Conservation (phyloP, 2,888 invertebrate species). For the Idaea biselata region DNA sequence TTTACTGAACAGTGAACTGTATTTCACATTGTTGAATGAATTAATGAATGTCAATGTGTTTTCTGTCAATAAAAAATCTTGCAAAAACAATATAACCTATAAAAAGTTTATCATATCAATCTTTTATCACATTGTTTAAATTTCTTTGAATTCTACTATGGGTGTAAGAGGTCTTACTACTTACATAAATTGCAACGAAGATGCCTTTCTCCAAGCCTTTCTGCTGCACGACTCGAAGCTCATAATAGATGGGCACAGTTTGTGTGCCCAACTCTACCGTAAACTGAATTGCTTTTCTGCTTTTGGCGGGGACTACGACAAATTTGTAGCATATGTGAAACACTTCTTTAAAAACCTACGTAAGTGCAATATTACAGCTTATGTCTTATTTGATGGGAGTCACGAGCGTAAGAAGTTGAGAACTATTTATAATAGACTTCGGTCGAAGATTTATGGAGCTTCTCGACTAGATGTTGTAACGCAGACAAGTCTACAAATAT, state of each 20-base stretch:
- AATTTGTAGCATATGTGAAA: slow-evolving; percentile 82
- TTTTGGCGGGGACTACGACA: slow-evolving; percentile 93
- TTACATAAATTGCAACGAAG: slow-evolving; percentile 84
- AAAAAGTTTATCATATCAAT: no score
- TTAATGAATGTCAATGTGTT: no score
- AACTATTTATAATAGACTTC: slow-evolving; percentile 82
- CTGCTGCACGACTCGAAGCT: slow-evolving; percentile 85
- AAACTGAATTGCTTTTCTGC: slow-evolving; percentile 82
- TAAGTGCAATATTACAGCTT: slow-evolving; percentile 85
- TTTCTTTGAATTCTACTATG: slow-evolving; percentile 65
- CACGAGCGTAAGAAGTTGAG: slow-evolving; percentile 85
- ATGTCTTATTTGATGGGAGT: slow-evolving; percentile 91
- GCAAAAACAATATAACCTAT: no score
- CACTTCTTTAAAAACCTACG: slow-evolving; percentile 85
- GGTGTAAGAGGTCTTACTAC: slow-evolving; percentile 93
- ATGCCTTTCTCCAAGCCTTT: slow-evolving; percentile 82
- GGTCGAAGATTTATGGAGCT: slow-evolving; percentile 81
- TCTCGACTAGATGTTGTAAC: slow-evolving; percentile 78
- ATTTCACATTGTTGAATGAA: no score
- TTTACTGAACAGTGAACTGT: no score
- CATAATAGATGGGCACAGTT: slow-evolving; percentile 90
- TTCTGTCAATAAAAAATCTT: no score
- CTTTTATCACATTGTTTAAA: neutral
- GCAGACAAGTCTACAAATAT: slow-evolving; percentile 79
- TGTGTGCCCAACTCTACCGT: slow-evolving; percentile 86